Base-by-base conservation (phyloP, 2,113 vertebrate genomes). In the Tamias sibiricus region DNA sequence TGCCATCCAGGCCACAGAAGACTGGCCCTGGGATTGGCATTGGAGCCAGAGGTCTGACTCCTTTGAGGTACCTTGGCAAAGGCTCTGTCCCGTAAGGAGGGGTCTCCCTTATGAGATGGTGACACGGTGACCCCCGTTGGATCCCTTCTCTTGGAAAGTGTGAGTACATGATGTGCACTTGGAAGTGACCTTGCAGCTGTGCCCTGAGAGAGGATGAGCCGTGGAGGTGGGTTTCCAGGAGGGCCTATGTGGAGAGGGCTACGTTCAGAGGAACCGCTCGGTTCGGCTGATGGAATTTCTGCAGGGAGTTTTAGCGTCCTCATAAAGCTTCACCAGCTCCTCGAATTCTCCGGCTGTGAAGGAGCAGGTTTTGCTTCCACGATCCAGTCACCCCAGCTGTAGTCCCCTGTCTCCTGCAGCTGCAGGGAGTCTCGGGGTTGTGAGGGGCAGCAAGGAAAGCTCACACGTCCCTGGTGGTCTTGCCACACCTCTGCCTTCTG, bases 211-310 rank as follows among this genome's bases (percentile, higher is more conserved):
- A 26, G 0, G 24, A 13, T 0, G 22, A 49, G 62, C 9, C 4
- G 0, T 0, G 4, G 7, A 13, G 4, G 0, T n/a, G 37, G 19
- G 12, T 8, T 54, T 62, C 47, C 22, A 13, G 84, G 26, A 57
- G 6, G 68, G 44, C 76, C 4, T 13, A 52, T 35, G 13, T 10
- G 28, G 12, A 4, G 0, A 87, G 32, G 30, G 37, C n/a, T 8
- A 9, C 6, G 9, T 30, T 62, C 66, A n/a, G 19, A 40, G 26
- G 24, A n/a, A 32, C 66, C n/a, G 8, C 42, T 52, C 6, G 16
- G 35, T 8, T 4, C 20, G 13, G 47, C 7, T 20, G 9, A 44
- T 35, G 11, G 16, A 59, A 72, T 47, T 54, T 52, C 90, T 9
- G 13, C 32, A 47, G 26, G 44, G 47, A 32, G 35, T 42, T 59